Evolutionary conservation across 1,140 invertebrate genomes (phyloP).

Genomic region (Brachionus sp.): DNA sequence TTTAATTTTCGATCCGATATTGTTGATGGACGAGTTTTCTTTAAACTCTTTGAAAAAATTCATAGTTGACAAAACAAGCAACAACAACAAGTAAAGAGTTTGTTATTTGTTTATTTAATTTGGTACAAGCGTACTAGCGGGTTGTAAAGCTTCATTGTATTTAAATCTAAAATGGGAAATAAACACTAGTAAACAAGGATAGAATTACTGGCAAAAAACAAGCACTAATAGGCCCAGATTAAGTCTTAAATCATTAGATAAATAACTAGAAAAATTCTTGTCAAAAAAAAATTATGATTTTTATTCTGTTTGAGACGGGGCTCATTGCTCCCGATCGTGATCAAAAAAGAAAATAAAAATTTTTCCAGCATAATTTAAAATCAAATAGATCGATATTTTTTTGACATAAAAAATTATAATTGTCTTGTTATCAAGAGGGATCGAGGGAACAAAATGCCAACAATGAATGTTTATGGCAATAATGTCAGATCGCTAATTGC

Average conservation of each 20-base stretch:
- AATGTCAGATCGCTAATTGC: neutral
- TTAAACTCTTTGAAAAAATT: slow-evolving; percentile 42
- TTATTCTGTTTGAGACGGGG: neutral
- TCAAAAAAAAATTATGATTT: neutral
- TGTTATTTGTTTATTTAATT: neutral
- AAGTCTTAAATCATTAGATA: neutral
- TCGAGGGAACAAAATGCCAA: neutral
- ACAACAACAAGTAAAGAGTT: neutral
- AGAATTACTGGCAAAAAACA: neutral
- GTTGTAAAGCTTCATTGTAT: neutral
- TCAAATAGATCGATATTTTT: slow-evolving; percentile 26
- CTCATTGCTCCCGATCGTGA: neutral
- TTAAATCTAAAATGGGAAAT: neutral
- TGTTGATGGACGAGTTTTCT: slow-evolving; percentile 34
- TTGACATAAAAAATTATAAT: slow-evolving; percentile 33
- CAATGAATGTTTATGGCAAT: neutral
- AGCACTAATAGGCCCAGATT: neutral
- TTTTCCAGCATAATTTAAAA: neutral
- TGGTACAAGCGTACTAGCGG: neutral
- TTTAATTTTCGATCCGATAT: slow-evolving; percentile 12
- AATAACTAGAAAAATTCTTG: neutral
- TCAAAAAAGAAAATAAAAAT: neutral
- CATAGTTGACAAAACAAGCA: neutral
- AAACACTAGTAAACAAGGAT: neutral
- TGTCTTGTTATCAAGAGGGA: neutral